Percentiles rank a stretch among this genome's conserved stretches.
These are phyloP conservation scores for Saturnia pavonia DNA, from an alignment of 2,888 invertebrate species.

Conservation along the genomic window DNA sequence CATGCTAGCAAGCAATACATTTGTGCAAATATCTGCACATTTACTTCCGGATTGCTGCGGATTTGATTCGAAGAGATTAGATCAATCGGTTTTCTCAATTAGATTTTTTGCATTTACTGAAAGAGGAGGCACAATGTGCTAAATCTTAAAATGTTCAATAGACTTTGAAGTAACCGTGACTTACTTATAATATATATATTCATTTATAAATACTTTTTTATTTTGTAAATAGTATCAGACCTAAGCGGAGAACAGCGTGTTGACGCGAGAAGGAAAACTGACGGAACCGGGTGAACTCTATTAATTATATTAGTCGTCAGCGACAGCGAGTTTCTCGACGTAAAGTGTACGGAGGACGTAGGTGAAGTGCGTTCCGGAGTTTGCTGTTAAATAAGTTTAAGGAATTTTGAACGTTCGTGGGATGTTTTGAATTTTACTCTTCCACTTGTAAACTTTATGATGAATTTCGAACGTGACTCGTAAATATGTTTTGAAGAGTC, in stretches of 20 bases:
- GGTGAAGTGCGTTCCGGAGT: slow-evolving; percentile 12
- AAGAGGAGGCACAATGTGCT: too few relatives aligned
- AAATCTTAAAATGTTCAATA: too few relatives aligned
- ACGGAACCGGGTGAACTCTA: slow-evolving; percentile 56
- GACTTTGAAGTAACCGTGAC: too few relatives aligned
- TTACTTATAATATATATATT: too few relatives aligned
- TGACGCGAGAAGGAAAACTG: slow-evolving; percentile 35
- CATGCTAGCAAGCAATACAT: too few relatives aligned
- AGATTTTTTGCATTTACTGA: too few relatives aligned
- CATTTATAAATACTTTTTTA: not conserved
- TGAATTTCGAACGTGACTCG: slow-evolving; percentile 9
- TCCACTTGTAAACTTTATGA: slow-evolving; percentile 13
- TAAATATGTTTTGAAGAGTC: slow-evolving; percentile 1
- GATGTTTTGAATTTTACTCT: slow-evolving; percentile 13
- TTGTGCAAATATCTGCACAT: too few relatives aligned
- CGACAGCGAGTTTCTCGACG: slow-evolving; percentile 40
- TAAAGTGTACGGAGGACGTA: slow-evolving; percentile 2
- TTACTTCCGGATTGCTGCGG: too few relatives aligned
- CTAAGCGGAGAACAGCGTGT: slow-evolving; percentile 38
- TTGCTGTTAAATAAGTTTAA: slow-evolving; percentile 13
- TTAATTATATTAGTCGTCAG: slow-evolving; percentile 69
- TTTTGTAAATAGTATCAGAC: slow-evolving; percentile 15
- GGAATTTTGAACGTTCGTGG: not conserved
- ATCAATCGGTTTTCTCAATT: too few relatives aligned
- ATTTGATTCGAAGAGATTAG: too few relatives aligned